Percentiles rank a stretch among this genome's conserved stretches.
phyloP scores from a whole-genome alignment of 2,113 vertebrate genomes.

The Pedionomus torquatus region DNA sequence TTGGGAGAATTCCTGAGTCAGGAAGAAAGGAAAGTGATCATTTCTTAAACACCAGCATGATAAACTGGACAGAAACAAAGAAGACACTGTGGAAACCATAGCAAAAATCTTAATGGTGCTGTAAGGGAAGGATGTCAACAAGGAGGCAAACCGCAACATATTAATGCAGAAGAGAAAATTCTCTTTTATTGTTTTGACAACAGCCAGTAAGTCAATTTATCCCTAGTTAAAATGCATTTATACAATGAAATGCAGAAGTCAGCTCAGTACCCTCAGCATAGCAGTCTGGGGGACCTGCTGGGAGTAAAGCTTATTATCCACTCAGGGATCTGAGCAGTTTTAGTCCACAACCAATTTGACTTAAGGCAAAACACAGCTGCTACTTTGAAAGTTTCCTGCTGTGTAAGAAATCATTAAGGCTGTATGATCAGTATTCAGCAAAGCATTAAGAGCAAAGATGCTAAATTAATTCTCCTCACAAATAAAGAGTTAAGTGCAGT shows the following conservation, averaged over 20 bases:
- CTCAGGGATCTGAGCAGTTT: slow-evolving; percentile 10
- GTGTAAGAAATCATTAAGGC: slow-evolving; percentile 64
- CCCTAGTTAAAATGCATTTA: slow-evolving; percentile 9
- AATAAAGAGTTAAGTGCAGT: background rate
- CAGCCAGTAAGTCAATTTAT: background rate
- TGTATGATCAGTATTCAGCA: background rate
- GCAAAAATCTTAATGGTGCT: background rate
- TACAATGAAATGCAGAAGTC: background rate
- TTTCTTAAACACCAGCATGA: background rate
- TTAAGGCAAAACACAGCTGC: slow-evolving; percentile 63
- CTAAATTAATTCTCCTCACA: background rate
- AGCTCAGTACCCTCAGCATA: fast-evolving
- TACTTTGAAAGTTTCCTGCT: slow-evolving; percentile 59
- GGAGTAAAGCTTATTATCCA: slow-evolving; percentile 36
- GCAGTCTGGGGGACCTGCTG: background rate
- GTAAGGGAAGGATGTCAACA: background rate
- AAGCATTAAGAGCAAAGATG: background rate
- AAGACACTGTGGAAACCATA: background rate
- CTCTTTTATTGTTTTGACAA: background rate
- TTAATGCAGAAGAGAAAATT: background rate
- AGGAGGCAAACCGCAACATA: background rate
- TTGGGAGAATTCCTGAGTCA: background rate
- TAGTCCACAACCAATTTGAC: slow-evolving; percentile 46
- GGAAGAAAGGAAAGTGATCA: background rate
- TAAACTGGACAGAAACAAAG: background rate